These are phyloP conservation scores for Herminia tarsipennalis DNA, from an alignment of 2,888 invertebrate species.

Conservation along the genomic window DNA sequence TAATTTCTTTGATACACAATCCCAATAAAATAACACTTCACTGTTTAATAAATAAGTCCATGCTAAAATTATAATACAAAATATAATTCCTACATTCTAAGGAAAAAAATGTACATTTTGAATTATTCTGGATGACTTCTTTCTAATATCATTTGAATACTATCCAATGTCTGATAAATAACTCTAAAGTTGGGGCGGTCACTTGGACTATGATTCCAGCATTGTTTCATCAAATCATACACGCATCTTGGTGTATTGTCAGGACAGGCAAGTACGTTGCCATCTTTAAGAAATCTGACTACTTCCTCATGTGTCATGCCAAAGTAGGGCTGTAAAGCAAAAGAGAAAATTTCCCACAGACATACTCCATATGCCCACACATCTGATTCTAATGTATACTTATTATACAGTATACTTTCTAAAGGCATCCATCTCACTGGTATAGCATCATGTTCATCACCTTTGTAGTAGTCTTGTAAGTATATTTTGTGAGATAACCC, in stretches of 20 bases:
- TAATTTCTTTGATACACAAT: slow-evolving; percentile 1
- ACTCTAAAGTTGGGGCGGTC: slow-evolving; percentile 94
- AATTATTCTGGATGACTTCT: slow-evolving; percentile 73
- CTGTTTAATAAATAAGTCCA: slow-evolving; percentile 19
- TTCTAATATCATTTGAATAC: slow-evolving; percentile 85
- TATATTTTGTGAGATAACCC: slow-evolving; percentile 98
- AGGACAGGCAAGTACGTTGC: slow-evolving; percentile 95
- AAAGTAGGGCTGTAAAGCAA: slow-evolving; percentile 98
- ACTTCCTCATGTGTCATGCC: slow-evolving; percentile 99
- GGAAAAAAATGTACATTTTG: slow-evolving; percentile 32
- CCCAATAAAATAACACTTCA: slow-evolving; percentile 17
- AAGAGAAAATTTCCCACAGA: slow-evolving; percentile 98
- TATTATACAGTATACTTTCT: slow-evolving; percentile 98
- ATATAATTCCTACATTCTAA: slow-evolving; percentile 37
- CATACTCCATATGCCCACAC: slow-evolving; percentile 99
- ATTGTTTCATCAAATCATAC: slow-evolving; percentile 96
- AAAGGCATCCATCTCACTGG: slow-evolving; percentile 99
- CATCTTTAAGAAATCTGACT: slow-evolving; percentile 96
- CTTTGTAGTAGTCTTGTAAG: slow-evolving; percentile 97
- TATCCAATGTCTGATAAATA: slow-evolving; percentile 92
- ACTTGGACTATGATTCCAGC: slow-evolving; percentile 95
- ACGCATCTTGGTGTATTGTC: slow-evolving; percentile 95
- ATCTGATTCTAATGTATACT: slow-evolving; percentile 98
- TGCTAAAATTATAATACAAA: slow-evolving; percentile 43
- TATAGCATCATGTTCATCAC: slow-evolving; percentile 97